Evolutionary conservation across 2,113 vertebrate species (phyloP), one percentile per base, ranked within the genome.

Genomic region (Serilophus lunatus): DNA sequence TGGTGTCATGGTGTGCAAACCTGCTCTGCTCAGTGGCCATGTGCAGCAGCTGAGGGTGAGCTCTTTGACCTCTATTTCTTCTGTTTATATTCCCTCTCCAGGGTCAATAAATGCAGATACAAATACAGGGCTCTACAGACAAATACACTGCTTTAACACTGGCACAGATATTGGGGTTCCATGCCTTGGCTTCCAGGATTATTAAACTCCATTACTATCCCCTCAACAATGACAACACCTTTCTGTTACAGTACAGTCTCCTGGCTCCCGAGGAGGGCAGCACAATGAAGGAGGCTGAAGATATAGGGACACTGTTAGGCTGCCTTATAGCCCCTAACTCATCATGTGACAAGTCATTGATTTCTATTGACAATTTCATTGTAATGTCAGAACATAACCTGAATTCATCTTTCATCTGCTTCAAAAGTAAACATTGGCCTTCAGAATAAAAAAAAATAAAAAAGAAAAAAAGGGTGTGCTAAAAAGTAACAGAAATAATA

Each of bases 341-440:
- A 97, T 96, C 92, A 80, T 69, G 93, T 83, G 95, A 96, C 94
- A 93, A 96, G 94, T 66, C 97, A 98, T 95, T 97, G 97, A 98
- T 98, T 98, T 96, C 97, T 97, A 97, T 96, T 95, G 97, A 97
- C 96, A 92, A 95, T 97, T 97, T 98, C 96, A 97, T 97, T 97
- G 97, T 96, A 83, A 97, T 92, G 97, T 95, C 97, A 97, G 90
- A 94, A 93, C 3, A 2, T 64, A 97, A 96, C 88, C 96, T 38
- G 77, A 94, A 97, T 97, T 96, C 94, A 96, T 97, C 96, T 97
- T 96, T 96, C 86, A 79, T 83, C 94, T 76, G 36, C 93, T 93
- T 97, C 85, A 79, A 85, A 96, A 91, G 94, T 98, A 97, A 98
- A 98, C 97, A 98, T 95, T 91, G 81, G 92, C 45, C 78, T 81